Base-by-base conservation (phyloP, 1,140 invertebrate species). In the Cherax quadricarinatus region DNA sequence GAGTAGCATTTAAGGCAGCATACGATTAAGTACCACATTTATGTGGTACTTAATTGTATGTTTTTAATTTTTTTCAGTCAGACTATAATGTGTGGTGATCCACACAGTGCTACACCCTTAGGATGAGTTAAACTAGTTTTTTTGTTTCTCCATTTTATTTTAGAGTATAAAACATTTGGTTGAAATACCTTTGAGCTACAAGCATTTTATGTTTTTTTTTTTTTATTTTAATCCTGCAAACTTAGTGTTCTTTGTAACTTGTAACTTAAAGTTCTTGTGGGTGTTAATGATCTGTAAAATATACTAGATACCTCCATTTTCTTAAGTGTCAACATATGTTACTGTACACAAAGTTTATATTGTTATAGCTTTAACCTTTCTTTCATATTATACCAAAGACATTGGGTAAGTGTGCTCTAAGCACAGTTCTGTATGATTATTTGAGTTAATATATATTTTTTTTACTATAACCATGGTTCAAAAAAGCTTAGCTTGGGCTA, bases 321-420 rank as follows among this genome's bases (percentile, higher is more conserved):
- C 62, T 66, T 66, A 66, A 16, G 62, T 66, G 5, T 16, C 62
- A 21, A 66, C 4, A 18, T 10, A 66, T 16, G 12, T 16, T 66
- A 16, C 18, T 66, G 62, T 66, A 18, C 62, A 66, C 62, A 66
- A 66, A 66, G 62, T 66, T 66, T 66, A 21, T 18, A 66, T 18
- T 66, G 62, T 66, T 16, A 66, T 66, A 86, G 84, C 84, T 86
- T 86, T 86, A 86, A 86, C 41, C 41, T 21, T 75, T 86, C 84
- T 86, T 86, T 86, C 84, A 86, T 51, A n/a, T 49, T 73, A 73
- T 86, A 86, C 84, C 84, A 86, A 86, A 86, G 84, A 73, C 30
- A 49, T 24, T 73, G 30, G 84, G 70, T 12, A 24, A n/a, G 57
- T 75, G 62, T 86, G 70, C 62, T 73, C 9, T 30, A 83, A 83